These are phyloP conservation scores for Musca domestica DNA, from an alignment of 1,140 invertebrate genomes.

Conservation along the genomic window DNA sequence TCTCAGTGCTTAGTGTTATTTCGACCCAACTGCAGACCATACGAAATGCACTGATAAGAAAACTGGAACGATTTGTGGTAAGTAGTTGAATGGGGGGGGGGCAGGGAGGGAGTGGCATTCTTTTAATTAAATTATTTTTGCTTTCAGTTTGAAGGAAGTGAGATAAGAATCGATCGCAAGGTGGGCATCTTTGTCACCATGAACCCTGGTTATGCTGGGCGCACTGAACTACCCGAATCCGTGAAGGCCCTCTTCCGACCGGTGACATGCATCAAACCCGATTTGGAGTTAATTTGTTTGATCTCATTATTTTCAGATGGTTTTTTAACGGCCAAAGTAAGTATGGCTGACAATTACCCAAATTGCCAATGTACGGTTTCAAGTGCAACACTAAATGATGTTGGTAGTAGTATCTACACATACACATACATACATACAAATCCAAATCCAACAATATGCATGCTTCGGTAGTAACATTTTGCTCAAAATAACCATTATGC, in stretches of 20 bases:
- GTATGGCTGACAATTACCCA: background rate
- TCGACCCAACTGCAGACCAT: constrained; percentile 88
- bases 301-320: constrained; percentile 91
- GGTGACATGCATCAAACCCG: constrained; percentile 85
- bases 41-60: constrained; percentile 73
- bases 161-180: constrained; percentile 77
- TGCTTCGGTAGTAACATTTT: too few species aligned
- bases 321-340: constrained; percentile 77
- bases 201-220: constrained; percentile 88
- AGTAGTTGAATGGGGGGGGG: constrained; percentile 29
- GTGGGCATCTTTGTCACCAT: constrained; percentile 92
- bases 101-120: background rate
- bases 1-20: constrained; percentile 86
- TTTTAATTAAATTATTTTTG: background rate
- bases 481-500: too few species aligned
- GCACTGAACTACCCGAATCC: constrained; percentile 86
- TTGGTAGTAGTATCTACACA: background rate
- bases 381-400: background rate
- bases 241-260: constrained; percentile 88
- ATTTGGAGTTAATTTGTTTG: constrained; percentile 85
- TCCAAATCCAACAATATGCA: background rate
- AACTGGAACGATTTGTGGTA: constrained; percentile 71
- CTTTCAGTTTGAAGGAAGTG: constrained; percentile 76
- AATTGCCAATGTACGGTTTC: background rate
- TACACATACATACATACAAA: background rate